Conservation (phyloP, 2,797 vertebrate genomes). For the Sarcoramphus papa region DNA sequence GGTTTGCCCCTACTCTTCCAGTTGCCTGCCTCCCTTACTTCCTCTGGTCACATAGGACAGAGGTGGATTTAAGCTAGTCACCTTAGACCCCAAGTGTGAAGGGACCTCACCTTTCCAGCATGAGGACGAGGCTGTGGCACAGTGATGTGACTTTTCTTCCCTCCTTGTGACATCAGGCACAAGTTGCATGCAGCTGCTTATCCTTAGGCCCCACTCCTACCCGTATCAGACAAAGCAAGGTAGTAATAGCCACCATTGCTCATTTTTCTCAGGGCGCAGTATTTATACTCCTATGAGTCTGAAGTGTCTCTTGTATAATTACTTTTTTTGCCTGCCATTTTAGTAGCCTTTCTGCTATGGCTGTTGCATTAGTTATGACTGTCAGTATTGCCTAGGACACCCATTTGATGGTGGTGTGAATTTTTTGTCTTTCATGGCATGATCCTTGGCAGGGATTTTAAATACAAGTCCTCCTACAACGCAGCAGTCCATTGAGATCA, state of each 20-base stretch:
- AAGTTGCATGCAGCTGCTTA: not conserved
- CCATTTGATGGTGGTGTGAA: not conserved
- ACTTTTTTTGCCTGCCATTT: not conserved
- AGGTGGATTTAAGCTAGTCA: not conserved
- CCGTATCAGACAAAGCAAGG: not conserved
- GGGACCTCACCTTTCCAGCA: not conserved
- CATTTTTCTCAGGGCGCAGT: not conserved
- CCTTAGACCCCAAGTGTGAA: not conserved
- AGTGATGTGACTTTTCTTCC: not conserved
- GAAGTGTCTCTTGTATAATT: not conserved
- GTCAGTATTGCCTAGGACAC: not conserved
- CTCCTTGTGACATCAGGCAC: not conserved
- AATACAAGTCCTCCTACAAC: not conserved
- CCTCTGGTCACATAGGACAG: not conserved
- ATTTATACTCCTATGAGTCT: not conserved
- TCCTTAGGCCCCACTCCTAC: not conserved
- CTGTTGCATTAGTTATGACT: not conserved
- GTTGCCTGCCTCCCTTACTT: not conserved
- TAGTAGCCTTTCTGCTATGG: not conserved
- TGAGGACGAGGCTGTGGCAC: fast-evolving
- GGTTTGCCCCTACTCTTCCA: not conserved
- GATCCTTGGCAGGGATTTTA: not conserved
- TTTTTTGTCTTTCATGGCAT: not conserved
- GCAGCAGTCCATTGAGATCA: fast-evolving
- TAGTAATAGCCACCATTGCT: not conserved